A percentile compares a stretch with the other conserved stretches of the same genome.
Evolutionary conservation across 2,797 vertebrate species (phyloP).

Genomic region (Ataeniobius toweri): DNA sequence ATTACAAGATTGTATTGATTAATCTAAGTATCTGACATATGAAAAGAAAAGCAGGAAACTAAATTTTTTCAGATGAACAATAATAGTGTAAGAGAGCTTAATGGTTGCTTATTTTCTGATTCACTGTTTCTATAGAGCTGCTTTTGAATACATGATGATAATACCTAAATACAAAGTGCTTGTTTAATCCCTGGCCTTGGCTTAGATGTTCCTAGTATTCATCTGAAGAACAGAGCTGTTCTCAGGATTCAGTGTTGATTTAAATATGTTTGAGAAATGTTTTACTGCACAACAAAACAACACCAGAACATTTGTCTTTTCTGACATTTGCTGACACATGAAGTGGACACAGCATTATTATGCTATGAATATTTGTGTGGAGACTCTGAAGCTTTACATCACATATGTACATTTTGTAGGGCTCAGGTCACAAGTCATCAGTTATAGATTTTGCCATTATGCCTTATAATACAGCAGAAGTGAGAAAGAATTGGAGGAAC

Average conservation of each 20-base stretch:
- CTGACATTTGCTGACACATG: background rate
- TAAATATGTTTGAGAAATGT: background rate
- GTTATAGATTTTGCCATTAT: background rate
- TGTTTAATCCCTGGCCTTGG: background rate
- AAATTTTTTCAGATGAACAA: background rate
- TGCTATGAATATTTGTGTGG: background rate
- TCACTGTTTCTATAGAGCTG: too few relatives aligned
- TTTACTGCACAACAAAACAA: background rate
- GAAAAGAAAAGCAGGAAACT: background rate
- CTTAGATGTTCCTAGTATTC: background rate
- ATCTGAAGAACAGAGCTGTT: background rate
- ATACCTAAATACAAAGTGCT: background rate
- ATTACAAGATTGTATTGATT: background rate
- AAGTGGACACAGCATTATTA: too few relatives aligned
- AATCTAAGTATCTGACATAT: background rate
- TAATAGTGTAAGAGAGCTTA: background rate
- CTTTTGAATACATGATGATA: background rate
- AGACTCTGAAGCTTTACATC: background rate
- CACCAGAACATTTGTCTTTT: background rate
- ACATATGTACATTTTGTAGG: background rate
- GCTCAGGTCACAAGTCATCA: background rate
- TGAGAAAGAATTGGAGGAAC: too few relatives aligned
- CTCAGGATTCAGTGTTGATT: background rate
- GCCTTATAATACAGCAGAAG: too few relatives aligned
- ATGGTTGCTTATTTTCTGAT: background rate